Percentiles rank a stretch among this genome's conserved stretches.
phyloP scores from a whole-genome alignment of 1,140 invertebrate species.

The Heliothis subflexa region DNA sequence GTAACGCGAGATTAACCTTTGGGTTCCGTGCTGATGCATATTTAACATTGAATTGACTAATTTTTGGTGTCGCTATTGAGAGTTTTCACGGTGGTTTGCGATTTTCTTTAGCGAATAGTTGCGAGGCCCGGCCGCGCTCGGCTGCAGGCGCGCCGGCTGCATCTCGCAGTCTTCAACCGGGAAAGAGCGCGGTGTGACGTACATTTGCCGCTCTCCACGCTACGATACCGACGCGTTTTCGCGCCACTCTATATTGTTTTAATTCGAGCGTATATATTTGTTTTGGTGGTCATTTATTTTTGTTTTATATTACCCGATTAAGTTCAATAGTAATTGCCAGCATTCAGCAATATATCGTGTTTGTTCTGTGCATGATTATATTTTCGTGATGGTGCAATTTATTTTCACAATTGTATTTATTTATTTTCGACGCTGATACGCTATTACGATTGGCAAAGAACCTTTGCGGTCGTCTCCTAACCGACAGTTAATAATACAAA shows the following conservation, averaged over 20 bases:
- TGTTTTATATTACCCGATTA: slow-evolving; percentile 1
- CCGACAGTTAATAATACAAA: not conserved
- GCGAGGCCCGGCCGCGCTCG: slow-evolving; percentile 6
- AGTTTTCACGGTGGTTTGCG: slow-evolving; percentile 24
- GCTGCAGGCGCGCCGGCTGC: slow-evolving; percentile 34
- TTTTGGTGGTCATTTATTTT: not conserved
- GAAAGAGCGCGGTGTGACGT: slow-evolving; percentile 67
- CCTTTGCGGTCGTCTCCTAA: slow-evolving; percentile 9
- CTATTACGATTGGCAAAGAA: not conserved
- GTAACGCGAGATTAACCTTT: no score
- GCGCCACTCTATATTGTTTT: slow-evolving; percentile 51
- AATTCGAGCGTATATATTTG: slow-evolving; percentile 50
- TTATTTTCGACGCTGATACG: not conserved
- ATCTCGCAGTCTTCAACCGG: slow-evolving; percentile 64
- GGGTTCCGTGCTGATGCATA: not conserved
- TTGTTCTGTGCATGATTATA: slow-evolving; percentile 19
- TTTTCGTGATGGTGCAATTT: slow-evolving; percentile 36
- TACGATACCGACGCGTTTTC: slow-evolving; percentile 50
- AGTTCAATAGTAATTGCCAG: slow-evolving; percentile 40
- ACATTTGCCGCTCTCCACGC: slow-evolving; percentile 48
- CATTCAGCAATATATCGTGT: slow-evolving; percentile 15
- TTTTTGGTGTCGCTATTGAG: not conserved
- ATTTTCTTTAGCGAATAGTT: slow-evolving; percentile 43
- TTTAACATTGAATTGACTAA: not conserved
- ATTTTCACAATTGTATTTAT: not conserved